A percentile compares a stretch with the other conserved stretches of the same genome.
Evolutionary conservation across 2,797 vertebrate species (phyloP).

Genomic region (Tympanoctomys barrerae): DNA sequence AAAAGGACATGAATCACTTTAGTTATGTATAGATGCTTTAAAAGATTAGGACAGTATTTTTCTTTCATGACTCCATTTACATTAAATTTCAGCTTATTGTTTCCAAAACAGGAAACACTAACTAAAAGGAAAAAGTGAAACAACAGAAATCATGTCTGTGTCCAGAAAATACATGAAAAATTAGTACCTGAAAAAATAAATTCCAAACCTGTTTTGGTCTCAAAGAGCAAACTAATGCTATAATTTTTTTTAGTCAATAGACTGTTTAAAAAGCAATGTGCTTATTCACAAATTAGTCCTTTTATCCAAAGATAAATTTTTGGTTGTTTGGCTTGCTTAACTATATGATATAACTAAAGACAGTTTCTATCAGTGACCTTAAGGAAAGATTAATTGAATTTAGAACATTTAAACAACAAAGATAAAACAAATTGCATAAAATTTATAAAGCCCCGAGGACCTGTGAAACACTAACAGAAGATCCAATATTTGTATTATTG

Average conservation of each 20-base stretch:
- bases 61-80: neutral
- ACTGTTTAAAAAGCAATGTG: neutral
- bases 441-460: neutral
- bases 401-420: neutral
- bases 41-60: neutral
- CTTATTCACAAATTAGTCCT: neutral
- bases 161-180: neutral
- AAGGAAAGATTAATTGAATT: neutral
- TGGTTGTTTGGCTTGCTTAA: slow-evolving; percentile 8
- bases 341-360: neutral
- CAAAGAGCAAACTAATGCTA: neutral
- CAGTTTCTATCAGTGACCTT: neutral
- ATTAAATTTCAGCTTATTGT: neutral
- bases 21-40: neutral
- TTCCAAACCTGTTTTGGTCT: neutral
- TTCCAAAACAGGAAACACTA: neutral
- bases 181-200: neutral
- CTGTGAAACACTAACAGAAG: neutral
- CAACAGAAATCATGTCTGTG: neutral
- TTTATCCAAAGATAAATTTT: slow-evolving; percentile 23
- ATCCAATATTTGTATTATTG: neutral
- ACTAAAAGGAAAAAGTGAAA: neutral
- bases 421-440: neutral
- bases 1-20: neutral
- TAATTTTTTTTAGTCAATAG: neutral